Evolutionary conservation across 2,113 vertebrate species (phyloP), one percentile per base, ranked within the genome.

Genomic region (Amazona guildingii): DNA sequence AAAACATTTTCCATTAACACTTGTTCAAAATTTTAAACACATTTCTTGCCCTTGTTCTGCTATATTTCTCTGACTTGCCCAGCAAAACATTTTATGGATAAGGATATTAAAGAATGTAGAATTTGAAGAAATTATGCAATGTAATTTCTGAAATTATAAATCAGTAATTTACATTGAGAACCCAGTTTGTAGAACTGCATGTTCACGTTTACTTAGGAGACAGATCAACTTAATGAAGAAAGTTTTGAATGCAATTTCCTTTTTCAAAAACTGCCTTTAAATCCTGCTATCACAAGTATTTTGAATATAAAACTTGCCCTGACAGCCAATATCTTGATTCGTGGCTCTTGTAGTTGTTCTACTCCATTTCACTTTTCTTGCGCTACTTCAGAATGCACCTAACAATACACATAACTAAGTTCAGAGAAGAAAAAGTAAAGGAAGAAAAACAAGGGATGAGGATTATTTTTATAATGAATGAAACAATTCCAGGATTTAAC

Each of bases 21-120:
- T 86, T 95, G 77, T 84, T 95, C 81, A 94, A 90, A 90, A 94
- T 95, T 96, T 95, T 94, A 83, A 96, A 86, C 41, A 41, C 23
- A 52, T 83, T 95, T 87, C 54, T 80, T 89, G 62, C n/a, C 48
- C 52, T 87, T 7, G 3, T 46, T 79, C n/a, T 88, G 37, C 57
- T 48, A n/a, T 37, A 2, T 83, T 93, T 88, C 57, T 74, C 24
- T 39, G 62, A 91, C 77, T 88, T 91, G 44, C 33, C n/a, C 54
- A 77, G 51, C 43, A 90, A 90, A 80, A 81, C 14, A 61, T 69
- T 90, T 68, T 59, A 79, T 18, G 37, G 54, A 35, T 70, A 80
- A 63, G 11, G 29, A 55, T 79, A 44, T 13, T 28, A 37, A 80
- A 78, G n/a, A 8, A 88, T 54, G 69, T 2, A 66, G 43, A 85